Conservation (phyloP, 2,113 vertebrate species). For the Xiphorhynchus elegans region DNA sequence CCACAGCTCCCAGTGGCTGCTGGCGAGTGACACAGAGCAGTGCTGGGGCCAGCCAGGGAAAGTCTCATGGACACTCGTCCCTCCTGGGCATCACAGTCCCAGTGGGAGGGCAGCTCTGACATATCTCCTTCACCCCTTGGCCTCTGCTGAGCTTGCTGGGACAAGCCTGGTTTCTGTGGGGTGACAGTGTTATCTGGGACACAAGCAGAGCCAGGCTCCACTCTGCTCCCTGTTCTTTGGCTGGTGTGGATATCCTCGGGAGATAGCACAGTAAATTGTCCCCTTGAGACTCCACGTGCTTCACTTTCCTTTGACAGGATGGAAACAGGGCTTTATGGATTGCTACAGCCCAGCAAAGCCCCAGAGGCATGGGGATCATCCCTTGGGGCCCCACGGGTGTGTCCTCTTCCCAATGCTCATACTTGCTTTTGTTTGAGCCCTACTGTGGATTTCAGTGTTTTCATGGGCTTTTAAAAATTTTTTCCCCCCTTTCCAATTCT, state of each 20-base stretch:
- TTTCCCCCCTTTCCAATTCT: background rate
- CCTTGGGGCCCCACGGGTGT: background rate
- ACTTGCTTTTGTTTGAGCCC: background rate
- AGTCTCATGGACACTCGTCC: background rate
- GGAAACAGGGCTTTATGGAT: background rate
- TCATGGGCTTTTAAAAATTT: background rate
- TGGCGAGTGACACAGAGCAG: background rate
- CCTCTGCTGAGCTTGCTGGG: background rate
- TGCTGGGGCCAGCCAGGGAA: background rate
- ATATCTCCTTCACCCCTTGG: background rate
- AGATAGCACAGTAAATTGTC: background rate
- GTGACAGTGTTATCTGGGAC: slow-evolving; percentile 30
- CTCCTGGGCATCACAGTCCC: background rate
- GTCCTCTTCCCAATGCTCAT: fast-evolving
- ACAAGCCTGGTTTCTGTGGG: background rate
- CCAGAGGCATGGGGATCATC: fast-evolving
- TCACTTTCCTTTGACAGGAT: background rate
- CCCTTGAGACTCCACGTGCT: background rate
- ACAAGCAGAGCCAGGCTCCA: background rate
- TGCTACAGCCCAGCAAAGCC: background rate
- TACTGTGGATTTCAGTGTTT: background rate
- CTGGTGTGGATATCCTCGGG: background rate
- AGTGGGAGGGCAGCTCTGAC: background rate
- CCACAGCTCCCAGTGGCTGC: background rate
- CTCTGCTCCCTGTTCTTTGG: background rate